phyloP scores from a whole-genome alignment of 2,113 vertebrate genomes.

The Synchiropus splendidus region DNA sequence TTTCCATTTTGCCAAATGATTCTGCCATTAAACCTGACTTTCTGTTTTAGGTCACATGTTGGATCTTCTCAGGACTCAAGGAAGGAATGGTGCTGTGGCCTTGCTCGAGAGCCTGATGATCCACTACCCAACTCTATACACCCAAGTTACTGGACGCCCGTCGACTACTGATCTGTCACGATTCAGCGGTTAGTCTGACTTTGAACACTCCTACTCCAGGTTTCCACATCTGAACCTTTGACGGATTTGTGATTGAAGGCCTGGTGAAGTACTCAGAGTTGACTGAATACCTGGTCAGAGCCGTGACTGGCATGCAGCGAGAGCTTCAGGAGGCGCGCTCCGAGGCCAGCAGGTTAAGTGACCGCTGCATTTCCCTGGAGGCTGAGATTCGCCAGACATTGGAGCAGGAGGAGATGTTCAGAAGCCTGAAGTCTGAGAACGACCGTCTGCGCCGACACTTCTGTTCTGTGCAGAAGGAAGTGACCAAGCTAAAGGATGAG shows the following conservation, averaged over 20 bases:
- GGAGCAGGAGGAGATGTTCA: conserved; percentile 49
- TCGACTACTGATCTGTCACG: conserved; percentile 69
- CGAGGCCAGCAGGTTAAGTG: conserved; percentile 46
- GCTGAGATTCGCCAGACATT: conserved; percentile 52
- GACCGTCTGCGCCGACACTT: conserved; percentile 61
- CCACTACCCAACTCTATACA: conserved; percentile 76
- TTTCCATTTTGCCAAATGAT: not conserved
- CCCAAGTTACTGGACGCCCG: conserved; percentile 71
- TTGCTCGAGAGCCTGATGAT: conserved; percentile 82
- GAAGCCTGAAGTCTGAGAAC: conserved; percentile 57
- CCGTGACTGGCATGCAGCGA: conserved; percentile 75
- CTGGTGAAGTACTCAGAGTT: conserved; percentile 81
- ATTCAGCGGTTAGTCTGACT: conserved; percentile 71
- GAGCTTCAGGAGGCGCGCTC: conserved; percentile 72
- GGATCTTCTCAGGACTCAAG: conserved; percentile 74
- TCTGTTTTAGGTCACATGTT: conserved; percentile 71
- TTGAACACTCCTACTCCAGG: not conserved
- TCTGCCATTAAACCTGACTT: not conserved
- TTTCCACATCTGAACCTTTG: too few relatives aligned
- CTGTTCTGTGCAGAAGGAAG: conserved; percentile 64
- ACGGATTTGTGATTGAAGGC: conserved; percentile 52
- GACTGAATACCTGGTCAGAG: conserved; percentile 76
- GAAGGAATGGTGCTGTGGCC: conserved; percentile 76
- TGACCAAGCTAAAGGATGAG: conserved; percentile 78
- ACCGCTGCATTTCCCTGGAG: conserved; percentile 57